Conservation (phyloP, 2,888 invertebrate species). For the Crematogaster levior region DNA sequence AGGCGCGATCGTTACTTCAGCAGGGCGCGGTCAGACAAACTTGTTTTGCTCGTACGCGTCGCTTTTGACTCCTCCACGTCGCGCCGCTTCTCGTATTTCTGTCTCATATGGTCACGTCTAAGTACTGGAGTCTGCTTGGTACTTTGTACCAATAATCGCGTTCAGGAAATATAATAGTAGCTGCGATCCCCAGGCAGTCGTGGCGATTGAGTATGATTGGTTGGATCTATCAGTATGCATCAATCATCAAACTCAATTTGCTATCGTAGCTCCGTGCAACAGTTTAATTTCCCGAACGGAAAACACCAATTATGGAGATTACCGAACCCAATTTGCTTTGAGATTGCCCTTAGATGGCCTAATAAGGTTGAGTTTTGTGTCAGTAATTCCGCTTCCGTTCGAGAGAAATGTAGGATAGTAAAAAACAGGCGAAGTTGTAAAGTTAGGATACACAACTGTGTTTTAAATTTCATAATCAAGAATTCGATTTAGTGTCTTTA, state of each 20-base stretch:
- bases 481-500: background rate
- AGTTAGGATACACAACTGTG: background rate
- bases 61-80: slow-evolving; percentile 70
- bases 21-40: slow-evolving; percentile 56
- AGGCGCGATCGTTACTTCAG: slow-evolving; percentile 70
- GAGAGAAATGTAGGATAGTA: slow-evolving; percentile 8
- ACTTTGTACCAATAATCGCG: slow-evolving; percentile 65
- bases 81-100: slow-evolving; percentile 59
- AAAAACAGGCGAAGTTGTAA: background rate
- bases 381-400: slow-evolving; percentile 8
- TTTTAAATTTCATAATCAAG: background rate
- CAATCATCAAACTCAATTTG: slow-evolving; percentile 48
- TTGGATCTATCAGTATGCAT: slow-evolving; percentile 22
- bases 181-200: background rate
- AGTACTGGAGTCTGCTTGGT: slow-evolving; percentile 33
- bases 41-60: slow-evolving; percentile 70
- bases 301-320: slow-evolving; percentile 39
- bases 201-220: slow-evolving; percentile 15
- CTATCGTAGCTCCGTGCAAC: slow-evolving; percentile 20
- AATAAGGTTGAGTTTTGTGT: slow-evolving; percentile 19
- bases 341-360: slow-evolving; percentile 30
- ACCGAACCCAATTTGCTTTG: slow-evolving; percentile 29
- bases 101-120: slow-evolving; percentile 56
- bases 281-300: slow-evolving; percentile 48
- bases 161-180: slow-evolving; percentile 30